phyloP scores from a whole-genome alignment of 2,113 vertebrate species.

The Caranx melampygus region DNA sequence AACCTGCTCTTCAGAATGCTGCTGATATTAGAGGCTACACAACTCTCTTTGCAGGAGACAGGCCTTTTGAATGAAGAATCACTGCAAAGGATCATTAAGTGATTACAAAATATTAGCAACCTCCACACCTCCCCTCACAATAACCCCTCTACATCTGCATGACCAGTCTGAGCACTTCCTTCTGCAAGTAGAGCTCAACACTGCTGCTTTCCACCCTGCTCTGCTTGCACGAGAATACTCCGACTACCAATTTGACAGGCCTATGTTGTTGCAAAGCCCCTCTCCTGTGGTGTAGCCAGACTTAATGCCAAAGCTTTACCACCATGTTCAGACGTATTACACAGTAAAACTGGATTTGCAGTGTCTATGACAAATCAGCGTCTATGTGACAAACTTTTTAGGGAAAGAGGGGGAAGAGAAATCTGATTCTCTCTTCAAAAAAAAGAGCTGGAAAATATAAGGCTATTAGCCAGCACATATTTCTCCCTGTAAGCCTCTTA shows the following conservation, averaged over 20 bases:
- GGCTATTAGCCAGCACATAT: conserved; percentile 80
- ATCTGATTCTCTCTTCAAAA: conserved; percentile 73
- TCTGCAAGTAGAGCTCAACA: background rate
- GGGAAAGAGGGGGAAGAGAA: conserved; percentile 54
- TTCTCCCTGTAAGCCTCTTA: conserved; percentile 83
- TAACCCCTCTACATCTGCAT: background rate
- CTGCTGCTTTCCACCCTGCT: background rate
- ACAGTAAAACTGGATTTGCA: conserved; percentile 78
- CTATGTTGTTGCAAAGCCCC: conserved; percentile 64
- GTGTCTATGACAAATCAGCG: conserved; percentile 74
- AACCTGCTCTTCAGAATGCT: too few species aligned
- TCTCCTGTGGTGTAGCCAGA: conserved; percentile 67
- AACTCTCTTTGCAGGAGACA: too few species aligned
- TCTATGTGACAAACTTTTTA: conserved; percentile 72
- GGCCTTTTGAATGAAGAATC: too few species aligned
- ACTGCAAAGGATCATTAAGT: too few species aligned
- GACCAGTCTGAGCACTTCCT: background rate
- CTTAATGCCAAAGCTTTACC: conserved; percentile 69
- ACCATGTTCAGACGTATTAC: conserved; percentile 71
- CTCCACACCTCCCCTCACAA: too few species aligned
- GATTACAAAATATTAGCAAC: too few species aligned
- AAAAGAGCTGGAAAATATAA: conserved; percentile 72
- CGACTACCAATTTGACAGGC: conserved; percentile 55
- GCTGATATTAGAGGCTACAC: too few species aligned
- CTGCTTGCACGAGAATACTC: conserved; percentile 6